phyloP scores from a whole-genome alignment of 2,888 invertebrate genomes.

The Euzophera pinguis region DNA sequence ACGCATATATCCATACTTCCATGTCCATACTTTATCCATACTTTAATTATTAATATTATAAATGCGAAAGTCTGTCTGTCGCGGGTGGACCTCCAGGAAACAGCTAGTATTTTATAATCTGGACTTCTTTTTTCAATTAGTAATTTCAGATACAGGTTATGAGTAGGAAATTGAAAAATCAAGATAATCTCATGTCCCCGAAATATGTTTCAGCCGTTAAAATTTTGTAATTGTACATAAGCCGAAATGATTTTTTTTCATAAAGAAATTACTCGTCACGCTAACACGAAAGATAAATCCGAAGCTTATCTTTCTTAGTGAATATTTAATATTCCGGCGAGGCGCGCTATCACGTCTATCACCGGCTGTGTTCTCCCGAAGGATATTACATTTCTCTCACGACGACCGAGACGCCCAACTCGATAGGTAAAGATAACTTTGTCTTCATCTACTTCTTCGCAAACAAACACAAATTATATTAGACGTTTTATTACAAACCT shows the following conservation, averaged over 20 bases:
- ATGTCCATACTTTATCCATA: too few relatives aligned
- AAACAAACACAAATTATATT: constrained; percentile 17
- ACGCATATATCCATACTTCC: too few relatives aligned
- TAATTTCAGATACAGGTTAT: too few relatives aligned
- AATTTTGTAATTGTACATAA: too few relatives aligned
- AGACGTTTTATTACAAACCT: constrained; percentile 12
- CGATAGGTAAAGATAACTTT: constrained; percentile 37
- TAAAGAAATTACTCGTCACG: constrained; percentile 13
- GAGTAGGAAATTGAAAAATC: too few relatives aligned
- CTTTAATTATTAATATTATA: too few relatives aligned
- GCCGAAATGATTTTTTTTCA: neutral
- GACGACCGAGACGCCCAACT: constrained; percentile 30
- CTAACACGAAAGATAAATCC: constrained; percentile 36
- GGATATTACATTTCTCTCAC: constrained; percentile 56
- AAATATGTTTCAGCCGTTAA: too few relatives aligned
- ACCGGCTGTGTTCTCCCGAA: constrained; percentile 47
- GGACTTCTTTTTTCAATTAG: too few relatives aligned
- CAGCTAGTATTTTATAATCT: too few relatives aligned
- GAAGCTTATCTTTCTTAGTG: constrained; percentile 38
- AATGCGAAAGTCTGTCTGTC: too few relatives aligned
- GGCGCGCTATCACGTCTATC: constrained; percentile 52
- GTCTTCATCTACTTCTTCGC: constrained; percentile 38
- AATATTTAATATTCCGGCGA: constrained; percentile 56
- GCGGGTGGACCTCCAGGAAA: too few relatives aligned
- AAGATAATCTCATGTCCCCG: too few relatives aligned